Percentiles rank a stretch among this genome's conserved stretches.
Conservation (phyloP, 2,888 invertebrate species). For the Aelia acuminata region DNA sequence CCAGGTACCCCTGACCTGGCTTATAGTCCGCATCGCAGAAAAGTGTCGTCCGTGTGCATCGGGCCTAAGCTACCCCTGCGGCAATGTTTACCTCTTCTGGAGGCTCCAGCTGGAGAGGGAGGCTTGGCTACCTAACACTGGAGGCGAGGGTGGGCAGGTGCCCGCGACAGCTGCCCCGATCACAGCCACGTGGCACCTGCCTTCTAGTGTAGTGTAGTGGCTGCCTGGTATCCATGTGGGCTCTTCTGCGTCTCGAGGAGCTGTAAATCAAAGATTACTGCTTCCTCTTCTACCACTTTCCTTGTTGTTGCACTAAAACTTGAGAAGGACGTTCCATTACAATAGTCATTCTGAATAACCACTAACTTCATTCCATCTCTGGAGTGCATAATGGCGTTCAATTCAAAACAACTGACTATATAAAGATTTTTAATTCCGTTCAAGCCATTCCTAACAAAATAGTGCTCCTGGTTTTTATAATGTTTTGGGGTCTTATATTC, state of each 20-base stretch:
- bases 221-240: background rate
- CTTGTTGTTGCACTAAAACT: background rate
- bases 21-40: no score
- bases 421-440: no score
- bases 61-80: background rate
- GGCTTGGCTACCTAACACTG: background rate
- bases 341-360: background rate
- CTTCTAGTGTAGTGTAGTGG: background rate
- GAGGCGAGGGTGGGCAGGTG: background rate
- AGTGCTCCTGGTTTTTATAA: no score
- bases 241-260: background rate
- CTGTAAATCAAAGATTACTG: background rate
- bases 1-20: no score
- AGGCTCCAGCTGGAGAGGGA: background rate
- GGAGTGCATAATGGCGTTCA: no score
- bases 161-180: background rate
- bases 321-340: background rate
- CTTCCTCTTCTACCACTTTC: background rate
- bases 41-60: no score
- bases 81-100: background rate
- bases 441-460: no score
- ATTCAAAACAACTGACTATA: no score
- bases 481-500: no score
- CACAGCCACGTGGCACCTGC: constrained; percentile 30
- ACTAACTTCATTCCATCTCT: no score